Conservation (phyloP, 2,888 invertebrate genomes). For the Eupithecia abbreviata region DNA sequence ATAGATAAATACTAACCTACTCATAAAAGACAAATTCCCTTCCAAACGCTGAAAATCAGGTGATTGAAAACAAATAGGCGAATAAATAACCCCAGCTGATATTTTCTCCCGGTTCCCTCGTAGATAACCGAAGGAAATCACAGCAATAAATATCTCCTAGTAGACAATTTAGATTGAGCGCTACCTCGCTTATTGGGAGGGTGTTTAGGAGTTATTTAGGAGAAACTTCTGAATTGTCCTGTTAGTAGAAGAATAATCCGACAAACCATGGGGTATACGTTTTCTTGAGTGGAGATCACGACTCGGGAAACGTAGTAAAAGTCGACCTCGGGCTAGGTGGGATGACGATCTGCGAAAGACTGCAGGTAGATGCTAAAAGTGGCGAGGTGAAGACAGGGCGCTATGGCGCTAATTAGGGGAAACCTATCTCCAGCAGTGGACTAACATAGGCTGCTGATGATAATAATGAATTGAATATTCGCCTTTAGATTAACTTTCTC, state of each 20-base stretch:
- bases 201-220: neutral
- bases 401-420: no score
- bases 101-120: conserved; percentile 27
- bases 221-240: neutral
- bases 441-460: no score
- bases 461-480: no score
- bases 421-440: no score
- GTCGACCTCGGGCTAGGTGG: no score
- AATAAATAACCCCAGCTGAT: conserved; percentile 14
- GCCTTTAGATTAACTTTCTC: no score
- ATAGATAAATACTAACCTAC: neutral
- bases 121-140: conserved; percentile 16
- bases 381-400: no score
- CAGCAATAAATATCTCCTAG: conserved; percentile 10
- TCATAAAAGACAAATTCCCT: neutral
- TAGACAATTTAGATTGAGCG: conserved; percentile 8
- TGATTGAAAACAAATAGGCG: conserved; percentile 25
- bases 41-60: conserved; percentile 2
- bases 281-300: no score
- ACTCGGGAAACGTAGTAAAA: no score
- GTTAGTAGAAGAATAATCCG: neutral
- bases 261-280: no score
- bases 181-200: neutral
- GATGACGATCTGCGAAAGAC: no score
- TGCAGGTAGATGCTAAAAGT: no score